Base-by-base conservation (phyloP, 1,140 invertebrate genomes). In the Pteromalus puparum region DNA sequence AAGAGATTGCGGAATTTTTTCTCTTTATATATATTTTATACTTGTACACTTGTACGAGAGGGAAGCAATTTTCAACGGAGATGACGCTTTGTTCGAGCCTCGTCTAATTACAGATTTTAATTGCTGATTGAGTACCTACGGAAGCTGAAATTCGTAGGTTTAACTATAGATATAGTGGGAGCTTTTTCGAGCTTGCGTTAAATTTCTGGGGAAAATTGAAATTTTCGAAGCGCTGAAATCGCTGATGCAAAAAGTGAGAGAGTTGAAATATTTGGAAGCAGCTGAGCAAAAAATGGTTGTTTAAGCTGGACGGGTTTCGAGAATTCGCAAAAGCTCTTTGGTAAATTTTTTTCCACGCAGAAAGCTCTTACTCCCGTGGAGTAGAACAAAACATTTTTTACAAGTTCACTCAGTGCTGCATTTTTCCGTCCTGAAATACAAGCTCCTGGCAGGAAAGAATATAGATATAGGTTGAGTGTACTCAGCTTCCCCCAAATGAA, bases 1-100 rank as follows among this genome's bases (percentile, higher is more conserved):
- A 82, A 65, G 75, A 78, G 82, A 83, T 83, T 83, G 67, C 21
- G 21, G 73, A 76, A 72, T 72, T 83, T 83, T 77, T 77, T 82
- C 5, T 13, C 24, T 82, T 30, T 30, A 21, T 53, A 21, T 53
- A 21, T 5, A 5, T 21, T 53, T 5, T 61, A n/a, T 61, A 9
- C 21, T n/a, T n/a, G 0, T n/a, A 61, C 18, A n/a, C 21, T 2
- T 61, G 18, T 61, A 61, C n/a, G 15, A 61, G 46, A 70, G 38
- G 46, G 9, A 77, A 48, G 18, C 53, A 61, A 61, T 61, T n/a
- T 61, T 42, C 10, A 34, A n/a, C 53, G 18, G 21, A 61, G 53
- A 61, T 2, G 21, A n/a, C 6, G 53, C 6, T 7, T 61, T 61
- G 18, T n/a, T 61, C 53, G 12, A 18, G 53, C 5, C 53, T 5